Evolutionary conservation across 1,140 invertebrate genomes (phyloP), one percentile per base, ranked within the genome.

Genomic region (Fopius arisanus): DNA sequence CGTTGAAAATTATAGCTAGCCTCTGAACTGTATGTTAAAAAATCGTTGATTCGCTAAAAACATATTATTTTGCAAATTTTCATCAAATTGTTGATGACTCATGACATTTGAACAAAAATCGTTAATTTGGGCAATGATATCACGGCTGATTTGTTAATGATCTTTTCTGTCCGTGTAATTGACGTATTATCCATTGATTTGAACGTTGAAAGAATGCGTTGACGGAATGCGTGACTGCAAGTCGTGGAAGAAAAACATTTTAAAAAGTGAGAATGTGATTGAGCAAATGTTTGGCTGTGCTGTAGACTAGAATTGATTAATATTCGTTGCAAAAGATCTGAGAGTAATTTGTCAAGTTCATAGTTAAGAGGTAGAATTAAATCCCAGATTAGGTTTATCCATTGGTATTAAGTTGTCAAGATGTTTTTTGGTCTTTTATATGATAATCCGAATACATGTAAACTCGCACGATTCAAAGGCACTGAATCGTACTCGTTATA

Each of bases 251-350:
- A 69, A 54, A 23, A 51, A n/a, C n/a, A n/a, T 12, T 69, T 54
- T 5, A 21, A 16, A 29, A 69, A 16, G n/a, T 88, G 29, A 4
- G 29, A 31, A 31, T 31, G 29, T 31, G 29, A 31, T 31, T 7
- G 29, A 31, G 29, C 3, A 31, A 31, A 31, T 31, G 7, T 31
- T 31, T 7, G 85, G 86, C 86, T 88, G 86, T 88, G 85, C 83
- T 85, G 83, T 87, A 83, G 84, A 81, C 78, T 86, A 87, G 83
- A 78, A 67, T 31, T 26, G 29, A 33, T 31, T 31, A 31, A 4
- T 31, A 31, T 31, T 31, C 29, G 29, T 31, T 31, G 29, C 29
- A 31, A 7, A 31, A 7, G 7, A 31, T 31, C 29, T 31, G 29
- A 31, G 29, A 31, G 3, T 31, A 31, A 31, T 31, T 31, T 31